Evolutionary conservation across 2,113 vertebrate species (phyloP), one percentile per base, ranked within the genome.

Genomic region (Epinephelus cyanopodus): DNA sequence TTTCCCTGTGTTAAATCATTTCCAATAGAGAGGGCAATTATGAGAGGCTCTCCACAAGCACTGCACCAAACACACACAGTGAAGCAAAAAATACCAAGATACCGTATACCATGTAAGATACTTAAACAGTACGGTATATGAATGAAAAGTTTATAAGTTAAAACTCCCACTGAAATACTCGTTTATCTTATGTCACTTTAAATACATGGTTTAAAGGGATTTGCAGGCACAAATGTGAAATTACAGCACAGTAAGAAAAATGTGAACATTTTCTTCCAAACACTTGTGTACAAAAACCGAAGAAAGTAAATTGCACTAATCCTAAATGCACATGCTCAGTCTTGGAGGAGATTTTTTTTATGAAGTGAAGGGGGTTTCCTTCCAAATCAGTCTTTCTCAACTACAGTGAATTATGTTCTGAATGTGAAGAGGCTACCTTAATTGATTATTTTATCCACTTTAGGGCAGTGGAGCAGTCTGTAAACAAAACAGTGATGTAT

Each of bases 1-100:
- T 66, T 79, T 64, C 48, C 48, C 27, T 76, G 39, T 52, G 77
- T 72, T 83, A 58, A 78, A 79, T 77, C 62, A 25, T 42, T 81
- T 83, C 25, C 47, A 72, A 56, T 58, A 60, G 47, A 77, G 66
- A 77, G 71, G 64, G 61, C 58, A 8, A 54, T 77, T 75, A 70
- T 79, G 47, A 33, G 21, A 82, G n/a, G 29, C 64, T 53, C 29
- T 66, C 54, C 18, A 61, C 45, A 62, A 48, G 63, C 63, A 42
- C 61, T 63, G 61, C 74, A 69, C 23, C 82, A 74, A 66, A 76
- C 45, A 3, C 27, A 17, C 39, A 52, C 53, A 27, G 39, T 10
- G 4, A 65, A 21, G 45, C 50, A 39, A 53, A 42, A 53, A 58
- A 47, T 15, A 37, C 4, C 48, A 21, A 17, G 64, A 47, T 23